Conservation (phyloP, 2,113 vertebrate genomes). For the Misgurnus mizolepis region DNA sequence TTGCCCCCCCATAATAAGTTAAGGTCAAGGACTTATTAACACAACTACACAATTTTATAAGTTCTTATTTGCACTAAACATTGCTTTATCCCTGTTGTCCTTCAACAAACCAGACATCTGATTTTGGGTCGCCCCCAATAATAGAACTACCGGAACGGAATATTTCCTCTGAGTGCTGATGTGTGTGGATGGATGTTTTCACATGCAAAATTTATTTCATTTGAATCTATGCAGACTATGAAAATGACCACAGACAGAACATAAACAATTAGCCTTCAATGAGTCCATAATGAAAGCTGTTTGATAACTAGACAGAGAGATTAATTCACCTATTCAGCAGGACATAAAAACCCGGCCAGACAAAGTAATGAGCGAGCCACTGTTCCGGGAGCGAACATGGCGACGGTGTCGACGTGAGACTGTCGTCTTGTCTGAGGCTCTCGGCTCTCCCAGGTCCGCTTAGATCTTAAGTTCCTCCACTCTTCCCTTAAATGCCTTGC, state of each 20-base stretch:
- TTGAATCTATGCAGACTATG: not conserved
- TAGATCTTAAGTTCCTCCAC: conserved; percentile 51
- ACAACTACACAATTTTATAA: too few relatives aligned
- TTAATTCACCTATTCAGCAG: conserved; percentile 15
- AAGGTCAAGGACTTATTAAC: too few relatives aligned
- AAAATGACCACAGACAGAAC: not conserved
- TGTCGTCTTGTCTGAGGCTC: conserved; percentile 1
- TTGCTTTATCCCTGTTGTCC: too few relatives aligned
- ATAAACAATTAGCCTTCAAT: conserved; percentile 31
- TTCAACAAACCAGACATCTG: too few relatives aligned
- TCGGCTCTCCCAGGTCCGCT: conserved; percentile 26
- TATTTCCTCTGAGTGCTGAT: not conserved
- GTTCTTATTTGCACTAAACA: too few relatives aligned
- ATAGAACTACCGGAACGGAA: not conserved
- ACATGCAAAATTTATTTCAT: not conserved
- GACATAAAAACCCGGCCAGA: not conserved
- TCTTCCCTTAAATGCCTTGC: conserved; percentile 66
- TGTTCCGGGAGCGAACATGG: not conserved
- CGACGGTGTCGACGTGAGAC: not conserved
- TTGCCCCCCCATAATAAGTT: too few relatives aligned
- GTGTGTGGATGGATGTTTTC: not conserved
- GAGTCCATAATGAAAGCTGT: not conserved
- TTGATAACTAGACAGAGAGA: conserved; percentile 23
- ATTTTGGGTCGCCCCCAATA: not conserved
- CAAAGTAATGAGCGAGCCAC: not conserved